Evolutionary conservation across 2,888 invertebrate species (phyloP).

Genomic region (Brachyopa scutellaris): DNA sequence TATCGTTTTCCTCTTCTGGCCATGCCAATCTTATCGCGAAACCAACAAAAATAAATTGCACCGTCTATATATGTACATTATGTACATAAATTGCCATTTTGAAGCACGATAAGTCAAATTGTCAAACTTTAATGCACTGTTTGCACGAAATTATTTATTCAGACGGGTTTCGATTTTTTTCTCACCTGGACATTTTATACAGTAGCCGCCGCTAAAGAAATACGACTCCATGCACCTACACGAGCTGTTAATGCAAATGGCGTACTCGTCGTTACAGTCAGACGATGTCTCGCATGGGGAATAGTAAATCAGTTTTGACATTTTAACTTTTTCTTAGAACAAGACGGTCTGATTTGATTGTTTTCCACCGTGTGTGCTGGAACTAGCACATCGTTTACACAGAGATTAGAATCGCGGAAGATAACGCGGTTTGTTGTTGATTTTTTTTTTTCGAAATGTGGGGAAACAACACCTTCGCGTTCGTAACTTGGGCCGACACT

Average conservation of each 20-base stretch:
- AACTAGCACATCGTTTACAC: slow-evolving; percentile 3
- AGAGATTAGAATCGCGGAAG: background rate
- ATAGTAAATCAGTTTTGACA: background rate
- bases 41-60: slow-evolving; percentile 7
- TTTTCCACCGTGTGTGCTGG: background rate
- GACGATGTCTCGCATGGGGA: background rate
- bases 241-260: background rate
- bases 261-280: background rate
- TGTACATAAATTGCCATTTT: too few species aligned
- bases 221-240: background rate
- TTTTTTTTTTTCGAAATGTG: background rate
- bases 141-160: background rate
- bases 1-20: background rate
- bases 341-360: too few species aligned
- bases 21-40: slow-evolving; percentile 12
- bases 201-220: background rate
- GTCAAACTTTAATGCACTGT: background rate
- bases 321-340: background rate
- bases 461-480: slow-evolving; percentile 4
- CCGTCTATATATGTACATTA: background rate
- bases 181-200: slow-evolving; percentile 43
- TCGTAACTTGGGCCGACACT: slow-evolving; percentile 22
- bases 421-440: background rate
- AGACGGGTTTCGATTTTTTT: background rate
- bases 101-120: slow-evolving; percentile 3